phyloP scores from a whole-genome alignment of 2,113 vertebrate species.

The Nipponia nippon region DNA sequence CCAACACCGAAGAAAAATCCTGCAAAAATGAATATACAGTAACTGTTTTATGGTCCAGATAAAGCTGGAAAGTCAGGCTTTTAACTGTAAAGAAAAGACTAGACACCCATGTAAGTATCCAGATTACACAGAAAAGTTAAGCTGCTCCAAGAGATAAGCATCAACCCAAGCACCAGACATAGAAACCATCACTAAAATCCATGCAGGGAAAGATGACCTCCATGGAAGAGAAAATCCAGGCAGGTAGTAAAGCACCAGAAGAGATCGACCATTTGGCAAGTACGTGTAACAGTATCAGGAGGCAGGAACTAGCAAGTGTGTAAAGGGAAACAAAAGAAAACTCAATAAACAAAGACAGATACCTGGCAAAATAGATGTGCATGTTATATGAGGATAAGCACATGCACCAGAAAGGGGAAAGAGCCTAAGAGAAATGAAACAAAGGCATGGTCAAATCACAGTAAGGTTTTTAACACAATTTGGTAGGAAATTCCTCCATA shows the following conservation, averaged over 20 bases:
- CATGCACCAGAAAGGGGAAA: neutral
- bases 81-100: neutral
- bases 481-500: neutral
- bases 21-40: neutral
- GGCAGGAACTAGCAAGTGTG: neutral
- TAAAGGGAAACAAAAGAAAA: neutral
- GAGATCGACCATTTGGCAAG: neutral
- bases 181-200: neutral
- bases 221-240: neutral
- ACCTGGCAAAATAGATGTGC: too few species aligned
- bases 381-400: fast-evolving
- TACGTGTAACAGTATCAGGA: neutral
- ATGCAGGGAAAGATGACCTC: neutral
- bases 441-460: fast-evolving
- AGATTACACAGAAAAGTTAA: neutral
- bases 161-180: neutral
- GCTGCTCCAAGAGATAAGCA: neutral
- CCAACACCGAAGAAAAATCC: neutral
- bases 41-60: neutral
- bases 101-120: neutral
- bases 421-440: neutral
- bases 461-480: neutral
- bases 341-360: neutral
- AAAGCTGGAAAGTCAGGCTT: neutral
- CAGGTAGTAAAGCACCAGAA: neutral